Base-by-base conservation (phyloP, 2,888 invertebrate species). In the Napeogenes inachia region DNA sequence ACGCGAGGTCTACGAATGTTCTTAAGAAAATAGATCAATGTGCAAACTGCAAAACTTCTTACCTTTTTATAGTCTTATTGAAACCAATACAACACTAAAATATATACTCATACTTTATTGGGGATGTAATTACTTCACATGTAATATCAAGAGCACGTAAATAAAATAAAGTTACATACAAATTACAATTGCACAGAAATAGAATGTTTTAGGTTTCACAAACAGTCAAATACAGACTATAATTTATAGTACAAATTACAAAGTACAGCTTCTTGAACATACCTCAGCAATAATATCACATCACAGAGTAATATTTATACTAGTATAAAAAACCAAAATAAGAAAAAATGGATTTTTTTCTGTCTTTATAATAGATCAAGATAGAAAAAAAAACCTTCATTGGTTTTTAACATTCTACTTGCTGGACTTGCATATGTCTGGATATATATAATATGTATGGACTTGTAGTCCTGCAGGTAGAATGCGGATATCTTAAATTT, bases 21-120 rank as follows among this genome's bases (percentile, higher is more conserved):
- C 50, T 58, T 13, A 21, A 45, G 30, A 56, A 56, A 45, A 53
- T 59, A 50, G 50, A 30, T 6, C 50, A 50, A 50, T 30, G 50
- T 30, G 30, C 50, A 50, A 50, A 50, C 42, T 42, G 30, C 12
- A 21, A 30, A 30, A 21, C 21, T 21, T 21, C 50, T 50, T 30
- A 50, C 50, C 50, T 50, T 21, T n/a, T 50, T 30, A 50, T 13
- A 6, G 13, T 50, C 30, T 50, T 30, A 50, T 30, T 8, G 21
- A 50, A 30, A 50, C 50, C 30, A 30, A 21, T 50, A 30, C 21
- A 10, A 50, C 50, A 30, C 30, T 50, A 6, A 50, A 30, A 50
- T 50, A 10, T 50, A 50, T 12, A 50, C 3, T 50, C 50, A 50
- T 50, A 30, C 50, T 50, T 50, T n/a, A 42, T 6, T 50, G 12